Evolutionary conservation across 2,113 vertebrate species (phyloP).

Genomic region (Calypte anna): DNA sequence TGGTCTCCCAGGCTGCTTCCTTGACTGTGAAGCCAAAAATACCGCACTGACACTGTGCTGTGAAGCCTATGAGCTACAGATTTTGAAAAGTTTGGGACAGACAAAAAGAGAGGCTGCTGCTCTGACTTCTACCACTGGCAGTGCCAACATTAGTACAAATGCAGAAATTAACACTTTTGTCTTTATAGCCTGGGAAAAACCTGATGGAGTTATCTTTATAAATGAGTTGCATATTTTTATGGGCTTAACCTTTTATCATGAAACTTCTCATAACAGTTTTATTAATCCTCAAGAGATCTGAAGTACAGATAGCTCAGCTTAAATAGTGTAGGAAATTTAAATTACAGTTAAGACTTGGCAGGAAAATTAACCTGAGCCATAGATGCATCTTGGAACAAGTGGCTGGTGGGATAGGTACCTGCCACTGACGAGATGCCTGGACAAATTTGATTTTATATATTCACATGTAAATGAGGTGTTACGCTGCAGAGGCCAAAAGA

Average conservation of each 20-base stretch:
- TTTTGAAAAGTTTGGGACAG: background rate
- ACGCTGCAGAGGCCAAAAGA: background rate
- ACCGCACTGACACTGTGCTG: background rate
- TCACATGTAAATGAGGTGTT: background rate
- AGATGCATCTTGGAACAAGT: background rate
- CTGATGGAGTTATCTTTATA: constrained; percentile 60
- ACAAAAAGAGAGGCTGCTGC: background rate
- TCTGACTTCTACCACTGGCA: background rate
- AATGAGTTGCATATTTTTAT: constrained; percentile 56
- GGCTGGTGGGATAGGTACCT: background rate
- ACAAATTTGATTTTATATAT: background rate
- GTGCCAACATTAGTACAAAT: background rate
- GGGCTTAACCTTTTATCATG: constrained; percentile 54
- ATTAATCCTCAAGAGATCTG: constrained; percentile 42
- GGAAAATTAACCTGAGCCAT: constrained; percentile 32
- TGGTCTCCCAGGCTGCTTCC: background rate
- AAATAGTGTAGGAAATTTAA: constrained; percentile 47
- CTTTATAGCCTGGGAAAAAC: constrained; percentile 30
- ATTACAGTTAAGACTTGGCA: constrained; percentile 32
- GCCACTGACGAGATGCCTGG: background rate
- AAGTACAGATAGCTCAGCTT: constrained; percentile 39
- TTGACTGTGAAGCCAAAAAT: background rate
- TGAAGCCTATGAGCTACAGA: background rate
- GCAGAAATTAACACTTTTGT: constrained; percentile 8
- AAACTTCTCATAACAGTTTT: constrained; percentile 45